These are phyloP conservation scores for Polypterus bichir DNA, from an alignment of 2,113 vertebrate genomes.

Conservation along the genomic window DNA sequence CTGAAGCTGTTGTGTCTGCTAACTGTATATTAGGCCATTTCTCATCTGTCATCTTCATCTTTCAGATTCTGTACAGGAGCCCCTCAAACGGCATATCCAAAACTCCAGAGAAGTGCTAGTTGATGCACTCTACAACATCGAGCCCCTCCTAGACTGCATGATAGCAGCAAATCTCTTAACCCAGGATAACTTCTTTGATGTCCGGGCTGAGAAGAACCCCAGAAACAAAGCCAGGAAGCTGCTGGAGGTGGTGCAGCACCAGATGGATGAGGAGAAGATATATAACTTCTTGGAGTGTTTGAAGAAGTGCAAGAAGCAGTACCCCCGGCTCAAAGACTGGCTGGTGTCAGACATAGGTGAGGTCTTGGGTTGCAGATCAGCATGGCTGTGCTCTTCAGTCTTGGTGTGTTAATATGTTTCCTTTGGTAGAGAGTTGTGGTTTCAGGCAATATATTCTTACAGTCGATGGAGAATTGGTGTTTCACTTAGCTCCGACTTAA, in stretches of 20 bases:
- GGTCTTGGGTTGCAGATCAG: slow-evolving; percentile 2
- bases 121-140: slow-evolving; percentile 26
- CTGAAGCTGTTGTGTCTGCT: background rate
- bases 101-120: slow-evolving; percentile 29
- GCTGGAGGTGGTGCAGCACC: slow-evolving; percentile 32
- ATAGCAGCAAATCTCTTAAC: slow-evolving; percentile 27
- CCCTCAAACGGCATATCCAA: slow-evolving; percentile 23
- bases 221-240: slow-evolving; percentile 25
- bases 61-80: background rate
- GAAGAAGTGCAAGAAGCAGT: slow-evolving; percentile 27
- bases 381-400: background rate
- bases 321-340: slow-evolving; percentile 30
- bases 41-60: no score
- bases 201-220: slow-evolving; percentile 28
- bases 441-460: no score
- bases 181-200: slow-evolving; percentile 28
- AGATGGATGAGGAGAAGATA: slow-evolving; percentile 28
- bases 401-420: no score
- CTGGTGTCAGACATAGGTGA: slow-evolving; percentile 12
- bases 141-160: slow-evolving; percentile 29
- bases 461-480: no score
- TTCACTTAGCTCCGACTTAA: no score
- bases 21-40: background rate
- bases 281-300: slow-evolving; percentile 29
- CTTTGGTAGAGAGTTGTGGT: no score